A percentile compares a stretch with the other conserved stretches of the same genome.
Conservation (phyloP, 2,113 vertebrate species). For the Lagenorhynchus albirostris region DNA sequence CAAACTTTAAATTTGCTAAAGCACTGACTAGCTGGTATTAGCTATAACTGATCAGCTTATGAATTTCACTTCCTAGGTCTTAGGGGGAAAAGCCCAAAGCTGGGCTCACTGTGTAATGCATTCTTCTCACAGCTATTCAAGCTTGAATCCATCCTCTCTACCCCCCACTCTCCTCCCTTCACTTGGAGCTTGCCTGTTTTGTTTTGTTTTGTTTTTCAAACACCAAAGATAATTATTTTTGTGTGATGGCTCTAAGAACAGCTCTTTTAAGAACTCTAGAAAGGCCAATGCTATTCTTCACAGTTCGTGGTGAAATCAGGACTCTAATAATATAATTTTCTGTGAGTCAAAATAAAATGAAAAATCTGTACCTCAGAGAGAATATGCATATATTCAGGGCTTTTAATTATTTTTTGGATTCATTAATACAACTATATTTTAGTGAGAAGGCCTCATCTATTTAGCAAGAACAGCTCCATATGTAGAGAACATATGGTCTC, state of each 20-base stretch:
- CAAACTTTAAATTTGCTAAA: background rate
- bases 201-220: background rate
- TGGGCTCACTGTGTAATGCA: background rate
- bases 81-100: background rate
- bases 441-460: background rate
- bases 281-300: slow-evolving; percentile 10
- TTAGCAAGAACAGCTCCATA: background rate
- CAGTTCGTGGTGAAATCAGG: slow-evolving; percentile 10
- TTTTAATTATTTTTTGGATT: slow-evolving; percentile 2
- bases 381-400: background rate
- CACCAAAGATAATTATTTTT: slow-evolving; percentile 44
- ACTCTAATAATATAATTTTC: background rate
- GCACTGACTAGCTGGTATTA: background rate
- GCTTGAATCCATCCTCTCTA: background rate
- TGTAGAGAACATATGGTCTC: background rate
- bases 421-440: background rate
- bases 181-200: background rate
- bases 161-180: background rate
- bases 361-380: background rate
- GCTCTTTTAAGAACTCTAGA: slow-evolving; percentile 19
- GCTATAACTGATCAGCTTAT: background rate
- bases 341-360: background rate
- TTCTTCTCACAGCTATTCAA: slow-evolving; percentile 47
- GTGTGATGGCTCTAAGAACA: background rate
- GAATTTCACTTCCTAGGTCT: background rate